phyloP scores from a whole-genome alignment of 2,113 vertebrate species.

The Struthidea cinerea region DNA sequence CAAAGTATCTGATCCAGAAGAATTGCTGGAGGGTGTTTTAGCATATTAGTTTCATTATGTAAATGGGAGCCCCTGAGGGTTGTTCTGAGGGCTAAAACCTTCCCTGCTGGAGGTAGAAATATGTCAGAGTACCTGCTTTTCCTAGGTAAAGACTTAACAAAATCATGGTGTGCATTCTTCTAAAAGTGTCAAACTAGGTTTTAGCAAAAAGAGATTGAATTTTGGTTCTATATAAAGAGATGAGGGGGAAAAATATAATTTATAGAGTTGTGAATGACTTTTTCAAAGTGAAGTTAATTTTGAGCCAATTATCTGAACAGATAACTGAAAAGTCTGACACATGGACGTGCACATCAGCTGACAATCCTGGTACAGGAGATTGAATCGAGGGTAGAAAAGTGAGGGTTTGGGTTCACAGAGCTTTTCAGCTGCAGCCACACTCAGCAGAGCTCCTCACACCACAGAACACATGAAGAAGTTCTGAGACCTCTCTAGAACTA shows the following conservation, averaged over 20 bases:
- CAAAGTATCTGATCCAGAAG: slow-evolving; percentile 48
- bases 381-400: background rate
- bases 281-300: background rate
- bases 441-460: background rate
- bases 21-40: slow-evolving; percentile 51
- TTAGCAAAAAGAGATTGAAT: slow-evolving; percentile 10
- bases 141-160: background rate
- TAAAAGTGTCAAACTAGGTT: background rate
- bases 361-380: background rate
- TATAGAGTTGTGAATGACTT: background rate
- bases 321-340: background rate
- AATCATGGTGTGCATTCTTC: background rate
- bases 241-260: accelerated
- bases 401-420: background rate
- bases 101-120: background rate
- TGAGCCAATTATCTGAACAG: background rate
- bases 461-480: background rate
- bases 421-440: background rate
- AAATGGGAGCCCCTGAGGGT: background rate
- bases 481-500: background rate
- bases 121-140: slow-evolving; percentile 22
- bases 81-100: slow-evolving; percentile 9
- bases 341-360: background rate
- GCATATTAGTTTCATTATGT: slow-evolving; percentile 35
- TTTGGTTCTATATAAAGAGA: background rate